These are phyloP conservation scores for Torymus texanus DNA, from an alignment of 2,888 invertebrate genomes.

Conservation along the genomic window DNA sequence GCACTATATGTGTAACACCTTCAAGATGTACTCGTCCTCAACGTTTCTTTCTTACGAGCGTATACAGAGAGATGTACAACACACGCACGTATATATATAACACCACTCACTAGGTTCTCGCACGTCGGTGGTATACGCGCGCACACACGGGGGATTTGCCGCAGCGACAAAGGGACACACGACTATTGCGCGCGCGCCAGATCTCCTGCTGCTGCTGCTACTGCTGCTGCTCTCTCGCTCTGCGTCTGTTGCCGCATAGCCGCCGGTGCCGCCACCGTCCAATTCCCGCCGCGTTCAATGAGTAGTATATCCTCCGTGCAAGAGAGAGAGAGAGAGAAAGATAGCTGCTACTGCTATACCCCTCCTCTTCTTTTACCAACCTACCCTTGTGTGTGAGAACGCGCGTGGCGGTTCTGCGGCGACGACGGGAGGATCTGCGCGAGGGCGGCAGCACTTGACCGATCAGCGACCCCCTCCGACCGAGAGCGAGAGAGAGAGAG, in stretches of 20 bases:
- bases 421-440: not conserved
- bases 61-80: too few species aligned
- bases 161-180: not conserved
- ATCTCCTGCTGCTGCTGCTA: not conserved
- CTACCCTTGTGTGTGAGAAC: not conserved
- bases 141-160: not conserved
- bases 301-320: not conserved
- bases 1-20: too few species aligned
- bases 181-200: not conserved
- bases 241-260: conserved; percentile 61
- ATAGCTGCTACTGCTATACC: not conserved
- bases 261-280: conserved; percentile 66
- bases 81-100: too few species aligned
- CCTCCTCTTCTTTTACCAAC: not conserved
- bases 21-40: too few species aligned
- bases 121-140: not conserved
- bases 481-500: too few species aligned
- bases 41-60: too few species aligned
- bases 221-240: conserved; percentile 59
- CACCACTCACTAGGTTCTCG: not conserved
- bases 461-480: conserved; percentile 51
- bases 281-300: conserved; percentile 30
- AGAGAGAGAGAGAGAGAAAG: too few species aligned
- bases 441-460: conserved; percentile 41
- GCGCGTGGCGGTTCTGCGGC: not conserved